Evolutionary conservation across 2,888 invertebrate species (phyloP).

Genomic region (Epirrita christyi): DNA sequence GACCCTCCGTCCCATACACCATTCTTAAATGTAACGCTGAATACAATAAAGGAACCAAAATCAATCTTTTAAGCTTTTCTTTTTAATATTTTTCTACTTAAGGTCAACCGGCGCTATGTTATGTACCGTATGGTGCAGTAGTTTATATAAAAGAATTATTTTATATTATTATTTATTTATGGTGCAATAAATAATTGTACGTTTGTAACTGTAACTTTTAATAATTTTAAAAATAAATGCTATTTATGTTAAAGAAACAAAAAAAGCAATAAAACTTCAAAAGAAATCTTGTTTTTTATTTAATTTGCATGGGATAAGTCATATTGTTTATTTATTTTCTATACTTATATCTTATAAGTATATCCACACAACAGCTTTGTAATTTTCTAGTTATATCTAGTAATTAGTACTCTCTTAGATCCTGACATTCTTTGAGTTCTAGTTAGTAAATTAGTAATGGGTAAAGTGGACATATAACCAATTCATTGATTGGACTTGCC

Average conservation of each 20-base stretch:
- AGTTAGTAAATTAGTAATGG: too few species aligned
- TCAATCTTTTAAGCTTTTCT: slow-evolving; percentile 66
- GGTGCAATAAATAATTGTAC: slow-evolving; percentile 78
- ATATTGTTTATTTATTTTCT: too few species aligned
- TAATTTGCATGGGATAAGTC: too few species aligned
- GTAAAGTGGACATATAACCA: too few species aligned
- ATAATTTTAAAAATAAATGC: slow-evolving; percentile 81
- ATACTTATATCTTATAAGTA: too few species aligned
- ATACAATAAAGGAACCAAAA: slow-evolving; percentile 81
- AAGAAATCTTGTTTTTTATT: slow-evolving; percentile 68
- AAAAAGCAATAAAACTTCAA: slow-evolving; percentile 83
- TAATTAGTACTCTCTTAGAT: too few species aligned
- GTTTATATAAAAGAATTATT: slow-evolving; percentile 77
- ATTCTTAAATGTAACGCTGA: slow-evolving; percentile 62
- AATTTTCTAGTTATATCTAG: too few species aligned
- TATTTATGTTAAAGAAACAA: slow-evolving; percentile 83
- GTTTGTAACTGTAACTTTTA: slow-evolving; percentile 83
- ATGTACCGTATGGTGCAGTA: slow-evolving; percentile 71
- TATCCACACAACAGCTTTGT: too few species aligned
- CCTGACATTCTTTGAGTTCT: too few species aligned
- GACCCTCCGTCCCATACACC: slow-evolving; percentile 71
- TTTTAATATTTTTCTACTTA: slow-evolving; percentile 78
- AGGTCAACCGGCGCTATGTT: slow-evolving; percentile 71
- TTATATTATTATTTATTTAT: slow-evolving; percentile 83
- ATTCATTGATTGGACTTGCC: too few species aligned